Conservation (phyloP, 1,140 invertebrate genomes). For the Eueides isabella region DNA sequence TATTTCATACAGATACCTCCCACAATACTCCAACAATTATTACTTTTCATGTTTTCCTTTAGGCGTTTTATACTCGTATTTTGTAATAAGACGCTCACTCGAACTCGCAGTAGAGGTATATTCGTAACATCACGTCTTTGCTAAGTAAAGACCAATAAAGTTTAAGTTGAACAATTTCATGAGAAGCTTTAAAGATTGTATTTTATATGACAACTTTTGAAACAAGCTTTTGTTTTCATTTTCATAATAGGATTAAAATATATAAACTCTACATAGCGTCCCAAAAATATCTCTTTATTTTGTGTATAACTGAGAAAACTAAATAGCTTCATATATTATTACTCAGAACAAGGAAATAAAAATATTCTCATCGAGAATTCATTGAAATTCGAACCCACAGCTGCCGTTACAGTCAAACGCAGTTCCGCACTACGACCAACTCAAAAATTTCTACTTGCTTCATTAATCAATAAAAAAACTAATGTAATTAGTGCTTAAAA, state of each 20-base stretch:
- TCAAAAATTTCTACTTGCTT: no score
- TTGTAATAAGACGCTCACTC: neutral
- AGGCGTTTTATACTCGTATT: neutral
- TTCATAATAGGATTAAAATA: neutral
- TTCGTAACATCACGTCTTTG: neutral
- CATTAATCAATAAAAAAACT: no score
- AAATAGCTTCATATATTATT: no score
- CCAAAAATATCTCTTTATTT: no score
- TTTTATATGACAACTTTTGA: neutral
- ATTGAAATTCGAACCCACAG: no score
- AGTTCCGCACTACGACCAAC: no score
- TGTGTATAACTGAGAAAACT: no score
- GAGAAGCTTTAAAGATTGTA: neutral
- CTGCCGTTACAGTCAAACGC: no score
- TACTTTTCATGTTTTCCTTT: neutral
- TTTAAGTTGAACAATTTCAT: neutral
- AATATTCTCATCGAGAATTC: no score
- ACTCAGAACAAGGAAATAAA: no score
- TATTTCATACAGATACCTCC: no score
- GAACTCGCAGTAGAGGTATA: neutral
- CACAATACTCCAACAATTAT: neutral
- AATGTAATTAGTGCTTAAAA: no score
- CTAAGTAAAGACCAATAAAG: neutral
- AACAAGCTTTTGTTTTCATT: neutral
- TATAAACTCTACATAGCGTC: neutral